These are phyloP conservation scores for Vireo griseus DNA, from an alignment of 2,797 vertebrate species.

Conservation along the genomic window DNA sequence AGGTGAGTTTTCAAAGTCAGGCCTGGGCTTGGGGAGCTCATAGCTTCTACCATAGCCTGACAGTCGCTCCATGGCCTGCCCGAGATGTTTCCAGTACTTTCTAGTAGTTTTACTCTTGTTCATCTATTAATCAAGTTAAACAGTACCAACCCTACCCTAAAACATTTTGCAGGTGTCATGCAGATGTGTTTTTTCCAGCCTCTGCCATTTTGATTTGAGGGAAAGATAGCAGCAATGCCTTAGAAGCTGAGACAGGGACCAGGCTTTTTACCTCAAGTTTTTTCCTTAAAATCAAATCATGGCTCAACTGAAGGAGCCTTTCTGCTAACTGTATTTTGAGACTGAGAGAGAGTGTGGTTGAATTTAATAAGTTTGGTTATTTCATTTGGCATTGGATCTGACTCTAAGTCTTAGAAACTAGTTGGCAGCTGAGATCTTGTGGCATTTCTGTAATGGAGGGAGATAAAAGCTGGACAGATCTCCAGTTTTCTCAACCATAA, in stretches of 20 bases:
- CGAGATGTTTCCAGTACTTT: rapidly evolving
- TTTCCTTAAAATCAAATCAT: constrained; percentile 2
- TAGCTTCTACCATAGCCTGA: not conserved
- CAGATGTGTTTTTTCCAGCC: not conserved
- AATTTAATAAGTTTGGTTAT: not conserved
- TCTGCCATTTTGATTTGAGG: not conserved
- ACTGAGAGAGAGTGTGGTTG: not conserved
- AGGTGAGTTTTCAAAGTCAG: not conserved
- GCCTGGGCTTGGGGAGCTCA: not conserved
- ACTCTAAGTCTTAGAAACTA: constrained; percentile 18
- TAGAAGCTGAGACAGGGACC: not conserved
- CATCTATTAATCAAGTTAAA: not conserved
- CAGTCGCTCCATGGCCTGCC: not conserved
- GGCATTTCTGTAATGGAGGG: not conserved
- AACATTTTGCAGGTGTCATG: not conserved
- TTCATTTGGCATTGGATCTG: not conserved
- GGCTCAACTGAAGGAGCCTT: not conserved
- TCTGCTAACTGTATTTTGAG: constrained; percentile 6
- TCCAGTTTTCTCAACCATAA: not conserved
- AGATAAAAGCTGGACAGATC: not conserved
- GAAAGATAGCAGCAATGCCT: not conserved
- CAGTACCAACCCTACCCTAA: not conserved
- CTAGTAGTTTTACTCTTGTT: not conserved
- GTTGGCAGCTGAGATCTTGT: constrained; percentile 3
- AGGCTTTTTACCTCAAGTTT: not conserved